phyloP scores from a whole-genome alignment of 1,140 invertebrate species.

The Drosophila azteca region DNA sequence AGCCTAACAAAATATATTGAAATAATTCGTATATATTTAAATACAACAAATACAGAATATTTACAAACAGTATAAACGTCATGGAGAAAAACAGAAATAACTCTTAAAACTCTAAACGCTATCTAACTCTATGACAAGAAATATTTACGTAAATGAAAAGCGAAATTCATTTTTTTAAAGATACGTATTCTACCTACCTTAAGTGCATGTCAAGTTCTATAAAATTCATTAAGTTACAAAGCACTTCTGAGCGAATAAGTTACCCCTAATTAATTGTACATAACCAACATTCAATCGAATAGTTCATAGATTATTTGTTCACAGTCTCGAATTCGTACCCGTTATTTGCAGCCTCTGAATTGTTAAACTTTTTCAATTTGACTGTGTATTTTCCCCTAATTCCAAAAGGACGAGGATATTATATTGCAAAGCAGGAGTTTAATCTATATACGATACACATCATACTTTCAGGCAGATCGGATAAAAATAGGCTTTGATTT shows the following conservation, averaged over 20 bases:
- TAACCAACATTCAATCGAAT: constrained; percentile 38
- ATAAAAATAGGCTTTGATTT: too few relatives aligned
- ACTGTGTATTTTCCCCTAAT: too few relatives aligned
- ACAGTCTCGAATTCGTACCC: background rate
- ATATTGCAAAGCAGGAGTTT: too few relatives aligned
- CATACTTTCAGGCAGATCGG: too few relatives aligned
- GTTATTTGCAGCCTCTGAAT: too few relatives aligned
- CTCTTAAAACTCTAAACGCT: constrained; percentile 18
- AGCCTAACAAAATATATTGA: constrained; percentile 53
- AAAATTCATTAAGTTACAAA: constrained; percentile 30
- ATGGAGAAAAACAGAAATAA: constrained; percentile 22
- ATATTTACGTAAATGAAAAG: constrained; percentile 35
- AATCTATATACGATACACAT: too few relatives aligned
- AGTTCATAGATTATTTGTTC: constrained; percentile 30
- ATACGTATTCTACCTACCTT: constrained; percentile 28
- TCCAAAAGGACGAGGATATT: too few relatives aligned
- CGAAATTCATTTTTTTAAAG: constrained; percentile 24
- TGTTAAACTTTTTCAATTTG: too few relatives aligned
- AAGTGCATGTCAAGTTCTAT: constrained; percentile 30
- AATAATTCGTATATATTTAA: constrained; percentile 58
- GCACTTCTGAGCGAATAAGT: constrained; percentile 23
- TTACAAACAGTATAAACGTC: constrained; percentile 43
- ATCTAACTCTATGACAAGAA: constrained; percentile 27
- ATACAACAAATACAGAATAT: constrained; percentile 29
- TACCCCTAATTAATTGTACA: constrained; percentile 43